Conservation (phyloP, 2,797 vertebrate genomes). For the Liasis olivaceus region DNA sequence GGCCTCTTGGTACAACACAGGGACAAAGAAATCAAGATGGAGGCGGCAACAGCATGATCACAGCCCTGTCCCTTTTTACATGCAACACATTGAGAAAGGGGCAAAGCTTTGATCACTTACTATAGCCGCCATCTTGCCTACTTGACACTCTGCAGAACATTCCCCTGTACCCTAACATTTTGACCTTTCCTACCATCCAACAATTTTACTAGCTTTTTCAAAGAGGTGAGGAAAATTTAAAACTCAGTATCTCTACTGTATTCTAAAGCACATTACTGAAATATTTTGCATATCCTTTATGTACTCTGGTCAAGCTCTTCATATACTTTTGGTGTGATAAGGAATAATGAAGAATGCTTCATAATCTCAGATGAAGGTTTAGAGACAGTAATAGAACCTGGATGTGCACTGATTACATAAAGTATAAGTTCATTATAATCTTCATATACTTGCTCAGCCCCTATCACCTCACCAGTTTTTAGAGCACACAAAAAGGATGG, state of each 20-base stretch:
- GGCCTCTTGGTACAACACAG: not conserved
- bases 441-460: not conserved
- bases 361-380: not conserved
- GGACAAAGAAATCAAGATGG: not conserved
- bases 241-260: not conserved
- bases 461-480: not conserved
- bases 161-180: not conserved
- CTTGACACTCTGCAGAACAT: not conserved
- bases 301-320: too few relatives aligned
- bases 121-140: not conserved
- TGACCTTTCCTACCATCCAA: not conserved
- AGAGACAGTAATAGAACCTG: not conserved
- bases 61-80: not conserved
- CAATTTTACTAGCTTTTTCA: not conserved
- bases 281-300: not conserved
- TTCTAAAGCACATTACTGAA: not conserved
- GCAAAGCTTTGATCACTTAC: not conserved
- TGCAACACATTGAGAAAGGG: not conserved
- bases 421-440: not conserved
- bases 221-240: not conserved
- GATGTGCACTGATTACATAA: not conserved
- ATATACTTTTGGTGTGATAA: not conserved
- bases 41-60: not conserved
- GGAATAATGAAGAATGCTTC: not conserved
- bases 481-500: not conserved